These are phyloP conservation scores for Microvelia longipes DNA, from an alignment of 1,140 invertebrate genomes.

Conservation along the genomic window DNA sequence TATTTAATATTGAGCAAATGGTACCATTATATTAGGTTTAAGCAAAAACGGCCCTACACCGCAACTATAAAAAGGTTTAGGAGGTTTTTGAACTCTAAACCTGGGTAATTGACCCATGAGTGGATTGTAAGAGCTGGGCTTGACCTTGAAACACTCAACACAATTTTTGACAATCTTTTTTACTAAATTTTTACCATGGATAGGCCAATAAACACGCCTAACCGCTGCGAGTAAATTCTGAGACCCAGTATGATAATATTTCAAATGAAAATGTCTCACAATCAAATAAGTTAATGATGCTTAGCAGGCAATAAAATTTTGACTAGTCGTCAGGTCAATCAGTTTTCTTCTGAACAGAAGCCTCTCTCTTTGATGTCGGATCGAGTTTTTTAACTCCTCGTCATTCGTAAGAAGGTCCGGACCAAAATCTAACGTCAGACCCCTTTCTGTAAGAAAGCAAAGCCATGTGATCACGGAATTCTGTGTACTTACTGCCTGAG, in stretches of 20 bases:
- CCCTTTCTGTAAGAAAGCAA: too few species aligned
- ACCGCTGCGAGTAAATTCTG: background rate
- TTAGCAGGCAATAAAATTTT: background rate
- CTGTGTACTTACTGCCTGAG: too few species aligned
- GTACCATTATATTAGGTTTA: background rate
- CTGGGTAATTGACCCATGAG: background rate
- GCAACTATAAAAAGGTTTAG: background rate
- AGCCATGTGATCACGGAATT: too few species aligned
- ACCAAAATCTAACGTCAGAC: too few species aligned
- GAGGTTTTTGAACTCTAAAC: background rate
- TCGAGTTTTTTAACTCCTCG: too few species aligned
- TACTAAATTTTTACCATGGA: background rate
- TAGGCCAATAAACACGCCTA: background rate
- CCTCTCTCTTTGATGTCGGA: too few species aligned
- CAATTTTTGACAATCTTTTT: background rate
- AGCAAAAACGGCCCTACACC: background rate
- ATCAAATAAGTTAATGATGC: background rate
- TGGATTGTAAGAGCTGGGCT: background rate
- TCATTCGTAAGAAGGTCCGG: too few species aligned
- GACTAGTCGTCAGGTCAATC: too few species aligned
- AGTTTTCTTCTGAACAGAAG: too few species aligned
- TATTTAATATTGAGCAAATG: too few species aligned
- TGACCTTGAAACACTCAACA: background rate
- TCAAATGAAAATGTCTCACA: background rate
- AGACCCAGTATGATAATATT: background rate